Conservation (phyloP, 2,888 invertebrate species). For the Tupiocoris notatus region DNA sequence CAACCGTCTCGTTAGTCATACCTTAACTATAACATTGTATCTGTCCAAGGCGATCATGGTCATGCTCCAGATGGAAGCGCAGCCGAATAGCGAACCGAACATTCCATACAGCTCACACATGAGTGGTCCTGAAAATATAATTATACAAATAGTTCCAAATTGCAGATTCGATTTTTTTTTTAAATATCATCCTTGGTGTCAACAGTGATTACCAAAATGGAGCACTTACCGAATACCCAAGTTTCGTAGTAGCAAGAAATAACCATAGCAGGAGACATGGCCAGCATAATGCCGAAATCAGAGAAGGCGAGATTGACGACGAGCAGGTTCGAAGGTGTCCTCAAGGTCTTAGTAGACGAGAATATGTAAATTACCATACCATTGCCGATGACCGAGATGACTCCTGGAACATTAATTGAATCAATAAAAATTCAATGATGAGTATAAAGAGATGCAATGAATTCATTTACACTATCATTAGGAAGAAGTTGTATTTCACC, state of each 20-base stretch:
- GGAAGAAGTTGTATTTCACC: too few species aligned
- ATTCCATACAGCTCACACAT: slow-evolving; percentile 86
- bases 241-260: slow-evolving; percentile 77
- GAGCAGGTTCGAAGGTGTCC: slow-evolving; percentile 87
- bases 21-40: slow-evolving; percentile 90
- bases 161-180: too few species aligned
- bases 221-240: slow-evolving; percentile 64
- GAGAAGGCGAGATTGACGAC: slow-evolving; percentile 90
- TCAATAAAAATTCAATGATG: too few species aligned
- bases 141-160: too few species aligned
- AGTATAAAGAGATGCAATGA: too few species aligned
- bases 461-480: too few species aligned
- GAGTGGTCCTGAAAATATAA: slow-evolving; percentile 66
- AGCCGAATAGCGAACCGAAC: slow-evolving; percentile 84
- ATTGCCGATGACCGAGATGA: slow-evolving; percentile 68
- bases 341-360: slow-evolving; percentile 68
- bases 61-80: slow-evolving; percentile 90
- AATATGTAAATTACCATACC: slow-evolving; percentile 72
- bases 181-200: too few species aligned
- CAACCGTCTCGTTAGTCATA: too few species aligned
- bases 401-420: slow-evolving; percentile 59
- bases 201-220: too few species aligned
- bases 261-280: slow-evolving; percentile 78
- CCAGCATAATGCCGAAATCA: slow-evolving; percentile 84
- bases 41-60: slow-evolving; percentile 88